A percentile compares a stretch with the other conserved stretches of the same genome.
These are phyloP conservation scores for Netelia virgata DNA, from an alignment of 2,888 invertebrate genomes.

Conservation along the genomic window DNA sequence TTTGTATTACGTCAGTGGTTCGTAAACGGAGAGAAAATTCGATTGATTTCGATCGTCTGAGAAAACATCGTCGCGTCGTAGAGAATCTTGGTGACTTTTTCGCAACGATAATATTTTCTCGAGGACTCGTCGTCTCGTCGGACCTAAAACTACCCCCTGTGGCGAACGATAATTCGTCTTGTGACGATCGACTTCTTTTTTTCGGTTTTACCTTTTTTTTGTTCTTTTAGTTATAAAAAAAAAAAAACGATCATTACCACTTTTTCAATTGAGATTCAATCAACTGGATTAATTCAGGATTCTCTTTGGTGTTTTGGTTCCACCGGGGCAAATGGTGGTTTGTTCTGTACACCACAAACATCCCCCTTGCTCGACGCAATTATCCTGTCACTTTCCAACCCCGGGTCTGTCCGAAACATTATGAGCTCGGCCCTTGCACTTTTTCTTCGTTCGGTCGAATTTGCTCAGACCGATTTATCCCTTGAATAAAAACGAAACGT, in stretches of 20 bases:
- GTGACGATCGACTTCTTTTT: not conserved
- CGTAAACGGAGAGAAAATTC: not conserved
- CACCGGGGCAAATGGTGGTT: constrained; percentile 29
- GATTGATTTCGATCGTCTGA: constrained; percentile 33
- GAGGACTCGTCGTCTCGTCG: not conserved
- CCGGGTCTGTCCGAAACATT: not conserved
- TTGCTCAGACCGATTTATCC: not conserved
- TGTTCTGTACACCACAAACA: constrained; percentile 38
- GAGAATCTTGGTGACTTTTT: constrained; percentile 8
- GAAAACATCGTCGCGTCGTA: constrained; percentile 21
- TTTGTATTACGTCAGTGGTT: not conserved
- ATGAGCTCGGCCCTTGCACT: not conserved
- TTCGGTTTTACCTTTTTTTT: not conserved
- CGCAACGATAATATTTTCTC: constrained; percentile 32
- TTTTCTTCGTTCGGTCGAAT: constrained; percentile 13
- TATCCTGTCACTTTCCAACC: constrained; percentile 44
- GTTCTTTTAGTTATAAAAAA: not conserved
- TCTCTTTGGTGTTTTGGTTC: constrained; percentile 18
- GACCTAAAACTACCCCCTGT: not conserved
- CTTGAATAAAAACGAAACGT: constrained; percentile 16
- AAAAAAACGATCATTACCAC: not conserved
- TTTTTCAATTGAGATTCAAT: not conserved
- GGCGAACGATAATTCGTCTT: constrained; percentile 11
- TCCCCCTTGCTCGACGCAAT: constrained; percentile 26
- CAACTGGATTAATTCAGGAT: not conserved